Percentiles rank a stretch among this genome's conserved stretches.
Evolutionary conservation across 92 coral and sea anemone genomes (phyloP).

Genomic region (Paramuricea clavata): DNA sequence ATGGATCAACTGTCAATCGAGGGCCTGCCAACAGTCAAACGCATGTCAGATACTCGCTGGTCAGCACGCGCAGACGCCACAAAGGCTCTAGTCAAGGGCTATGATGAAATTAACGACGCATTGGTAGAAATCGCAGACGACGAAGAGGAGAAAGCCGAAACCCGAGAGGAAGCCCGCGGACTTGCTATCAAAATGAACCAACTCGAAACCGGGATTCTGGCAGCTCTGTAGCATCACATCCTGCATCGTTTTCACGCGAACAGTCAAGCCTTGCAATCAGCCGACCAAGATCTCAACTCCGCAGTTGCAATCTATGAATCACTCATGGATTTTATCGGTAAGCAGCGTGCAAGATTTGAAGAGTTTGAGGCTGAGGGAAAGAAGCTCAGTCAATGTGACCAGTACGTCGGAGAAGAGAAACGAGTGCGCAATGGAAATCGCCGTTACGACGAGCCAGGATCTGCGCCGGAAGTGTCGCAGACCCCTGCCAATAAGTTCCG

Average conservation of each 20-base stretch:
- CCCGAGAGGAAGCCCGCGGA: slow-evolving; percentile 19
- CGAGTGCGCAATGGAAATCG: background rate
- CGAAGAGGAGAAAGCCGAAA: slow-evolving; percentile 11
- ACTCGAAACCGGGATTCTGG: background rate
- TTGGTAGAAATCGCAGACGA: slow-evolving; percentile 10
- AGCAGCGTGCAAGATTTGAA: background rate
- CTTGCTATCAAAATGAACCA: background rate
- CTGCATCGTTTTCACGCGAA: background rate
- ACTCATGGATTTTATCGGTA: background rate
- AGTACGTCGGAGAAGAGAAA: background rate
- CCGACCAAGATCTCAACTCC: background rate
- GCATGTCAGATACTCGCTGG: slow-evolving; percentile 11
- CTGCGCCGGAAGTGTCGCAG: background rate
- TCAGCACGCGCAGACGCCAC: slow-evolving; percentile 24
- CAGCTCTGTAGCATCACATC: background rate
- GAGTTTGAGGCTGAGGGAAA: background rate
- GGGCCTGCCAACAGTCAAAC: background rate
- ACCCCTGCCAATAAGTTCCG: background rate
- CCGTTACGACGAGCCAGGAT: background rate
- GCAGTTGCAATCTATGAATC: slow-evolving; percentile 1
- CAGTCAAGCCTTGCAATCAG: background rate
- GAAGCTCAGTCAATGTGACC: background rate
- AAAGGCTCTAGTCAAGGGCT: slow-evolving; percentile 6
- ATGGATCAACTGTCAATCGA: background rate
- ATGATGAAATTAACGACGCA: slow-evolving; percentile 18